Percentiles rank a stretch among this genome's conserved stretches.
Conservation (phyloP, 37 sponge, comb jelly and placozoan species). For the Geodia barretti region DNA sequence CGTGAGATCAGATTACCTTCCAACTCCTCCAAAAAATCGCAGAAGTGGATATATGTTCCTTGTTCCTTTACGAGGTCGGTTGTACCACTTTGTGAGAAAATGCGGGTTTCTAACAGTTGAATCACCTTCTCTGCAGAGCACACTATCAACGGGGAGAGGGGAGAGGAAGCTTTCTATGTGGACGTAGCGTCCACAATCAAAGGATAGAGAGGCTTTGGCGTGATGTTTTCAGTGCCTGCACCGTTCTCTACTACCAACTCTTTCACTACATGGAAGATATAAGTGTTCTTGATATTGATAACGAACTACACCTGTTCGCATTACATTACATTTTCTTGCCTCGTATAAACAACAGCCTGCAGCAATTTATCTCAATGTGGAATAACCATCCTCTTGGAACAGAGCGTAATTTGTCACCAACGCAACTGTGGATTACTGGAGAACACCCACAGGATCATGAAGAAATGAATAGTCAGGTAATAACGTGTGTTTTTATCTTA, state of each 20-base stretch:
- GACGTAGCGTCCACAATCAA: conserved; percentile 62
- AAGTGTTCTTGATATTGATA: conserved; percentile 8
- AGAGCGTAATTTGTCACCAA: not conserved
- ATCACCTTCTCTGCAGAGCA: no score
- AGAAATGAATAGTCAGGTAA: not conserved
- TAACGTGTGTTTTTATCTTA: not conserved
- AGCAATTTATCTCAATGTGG: not conserved
- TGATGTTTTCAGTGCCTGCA: conserved; percentile 38
- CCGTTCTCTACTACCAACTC: conserved; percentile 25
- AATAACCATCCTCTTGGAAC: not conserved
- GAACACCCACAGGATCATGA: not conserved
- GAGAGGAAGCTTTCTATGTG: conserved; percentile 43
- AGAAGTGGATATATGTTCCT: conserved; percentile 4
- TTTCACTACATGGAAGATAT: conserved; percentile 51
- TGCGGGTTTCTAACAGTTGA: no score
- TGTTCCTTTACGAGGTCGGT: conserved; percentile 7
- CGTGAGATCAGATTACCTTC: no score
- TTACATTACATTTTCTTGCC: conserved; percentile 37
- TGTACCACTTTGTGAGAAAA: not conserved
- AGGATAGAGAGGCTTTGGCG: conserved; percentile 61
- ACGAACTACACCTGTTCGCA: conserved; percentile 41
- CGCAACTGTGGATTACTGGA: not conserved
- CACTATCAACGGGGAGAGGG: not conserved
- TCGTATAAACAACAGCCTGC: not conserved
- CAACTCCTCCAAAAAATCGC: conserved; percentile 34